Evolutionary conservation across 2,888 invertebrate species (phyloP).

Genomic region (Macrosiphum euphorbiae): DNA sequence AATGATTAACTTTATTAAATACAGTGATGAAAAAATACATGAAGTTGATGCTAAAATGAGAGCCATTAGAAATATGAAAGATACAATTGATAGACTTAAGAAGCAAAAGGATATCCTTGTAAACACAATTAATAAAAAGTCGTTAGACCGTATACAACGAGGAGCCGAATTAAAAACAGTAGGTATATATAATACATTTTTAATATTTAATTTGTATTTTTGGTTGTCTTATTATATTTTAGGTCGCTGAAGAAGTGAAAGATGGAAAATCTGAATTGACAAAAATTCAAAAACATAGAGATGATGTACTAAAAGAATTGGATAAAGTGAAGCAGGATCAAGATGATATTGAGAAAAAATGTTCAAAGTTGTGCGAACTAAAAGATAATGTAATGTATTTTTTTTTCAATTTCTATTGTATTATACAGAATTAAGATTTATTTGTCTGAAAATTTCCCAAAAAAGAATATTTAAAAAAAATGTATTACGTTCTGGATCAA

Average conservation of each 20-base stretch:
- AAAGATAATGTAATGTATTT: slow-evolving; percentile 50
- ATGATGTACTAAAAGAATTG: slow-evolving; percentile 41
- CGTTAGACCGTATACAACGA: slow-evolving; percentile 36
- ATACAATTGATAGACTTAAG: slow-evolving; percentile 34
- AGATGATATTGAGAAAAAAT: slow-evolving; percentile 43
- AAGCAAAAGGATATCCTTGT: slow-evolving; percentile 45
- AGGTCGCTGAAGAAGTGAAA: slow-evolving; percentile 44
- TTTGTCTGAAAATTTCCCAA: too few species aligned
- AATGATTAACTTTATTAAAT: slow-evolving; percentile 60
- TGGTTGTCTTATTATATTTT: neutral
- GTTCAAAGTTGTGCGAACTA: slow-evolving; percentile 30
- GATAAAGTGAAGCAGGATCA: slow-evolving; percentile 50
- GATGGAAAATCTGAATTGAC: neutral
- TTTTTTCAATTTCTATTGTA: neutral
- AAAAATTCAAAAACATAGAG: slow-evolving; percentile 37
- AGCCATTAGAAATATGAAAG: slow-evolving; percentile 58
- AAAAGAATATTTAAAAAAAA: too few species aligned
- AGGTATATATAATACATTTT: neutral
- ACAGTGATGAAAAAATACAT: slow-evolving; percentile 58
- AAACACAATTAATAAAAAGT: slow-evolving; percentile 46
- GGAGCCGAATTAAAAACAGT: slow-evolving; percentile 51
- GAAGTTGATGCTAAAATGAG: slow-evolving; percentile 52
- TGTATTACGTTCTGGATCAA: too few species aligned
- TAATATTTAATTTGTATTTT: slow-evolving; percentile 15
- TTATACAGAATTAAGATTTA: too few species aligned